A percentile compares a stretch with the other conserved stretches of the same genome.
phyloP scores from a whole-genome alignment of 2,888 invertebrate genomes.

The Operophtera brumata region DNA sequence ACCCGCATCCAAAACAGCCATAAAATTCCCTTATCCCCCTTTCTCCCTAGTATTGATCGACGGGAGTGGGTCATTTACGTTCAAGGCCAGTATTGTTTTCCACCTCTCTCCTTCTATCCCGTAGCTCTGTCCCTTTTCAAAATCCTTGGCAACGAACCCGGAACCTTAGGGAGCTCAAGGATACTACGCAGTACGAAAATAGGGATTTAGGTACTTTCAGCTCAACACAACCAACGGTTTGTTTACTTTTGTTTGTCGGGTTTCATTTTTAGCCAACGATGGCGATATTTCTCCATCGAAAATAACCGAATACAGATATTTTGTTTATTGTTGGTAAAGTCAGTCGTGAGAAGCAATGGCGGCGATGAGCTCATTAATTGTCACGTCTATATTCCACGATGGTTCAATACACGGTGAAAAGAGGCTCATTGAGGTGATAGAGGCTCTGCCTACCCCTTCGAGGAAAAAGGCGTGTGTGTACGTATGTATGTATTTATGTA shows the following conservation, averaged over 20 bases:
- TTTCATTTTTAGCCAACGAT: not conserved
- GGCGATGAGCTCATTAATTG: too few species aligned
- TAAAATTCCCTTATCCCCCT: constrained; percentile 8
- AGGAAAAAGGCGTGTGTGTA: too few species aligned
- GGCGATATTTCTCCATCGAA: not conserved
- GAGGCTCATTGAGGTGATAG: too few species aligned
- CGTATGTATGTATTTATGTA: too few species aligned
- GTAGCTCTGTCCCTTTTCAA: constrained; percentile 34
- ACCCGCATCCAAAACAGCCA: constrained; percentile 7
- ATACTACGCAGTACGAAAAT: constrained; percentile 23
- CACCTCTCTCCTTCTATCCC: constrained; percentile 40
- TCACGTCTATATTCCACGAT: too few species aligned
- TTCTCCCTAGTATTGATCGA: constrained; percentile 51
- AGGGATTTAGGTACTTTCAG: not conserved
- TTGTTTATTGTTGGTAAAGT: too few species aligned
- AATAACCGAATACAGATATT: not conserved
- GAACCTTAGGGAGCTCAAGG: constrained; percentile 31
- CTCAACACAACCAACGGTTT: constrained; percentile 3
- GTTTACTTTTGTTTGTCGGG: constrained; percentile 3
- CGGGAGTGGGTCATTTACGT: constrained; percentile 52
- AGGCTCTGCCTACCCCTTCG: too few species aligned
- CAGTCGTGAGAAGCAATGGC: too few species aligned
- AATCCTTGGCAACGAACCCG: constrained; percentile 49
- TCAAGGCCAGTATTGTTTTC: constrained; percentile 65
- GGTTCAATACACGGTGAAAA: too few species aligned